Base-by-base conservation (phyloP, 2,797 vertebrate species). In the Yasuhikotakia modesta region DNA sequence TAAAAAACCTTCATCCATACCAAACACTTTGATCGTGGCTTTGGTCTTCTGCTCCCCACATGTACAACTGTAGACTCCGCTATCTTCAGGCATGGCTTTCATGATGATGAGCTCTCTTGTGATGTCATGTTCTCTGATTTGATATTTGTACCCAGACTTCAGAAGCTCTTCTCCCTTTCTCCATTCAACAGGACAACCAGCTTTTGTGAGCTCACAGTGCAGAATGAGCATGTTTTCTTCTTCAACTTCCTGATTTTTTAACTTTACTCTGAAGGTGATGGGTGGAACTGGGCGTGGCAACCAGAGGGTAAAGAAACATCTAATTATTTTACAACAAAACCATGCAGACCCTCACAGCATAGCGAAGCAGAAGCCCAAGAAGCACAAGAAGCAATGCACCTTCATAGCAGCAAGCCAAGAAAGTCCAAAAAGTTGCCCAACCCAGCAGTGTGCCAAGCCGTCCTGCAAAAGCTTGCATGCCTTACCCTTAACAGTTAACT, bases 31-130 rank as follows among this genome's bases (percentile, higher is more conserved):
- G 80, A 99, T 82, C 1, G 85, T 93, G 30, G 96, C 95, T 52
- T 89, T 81, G 16, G 93, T 98, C 0, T 81, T 95, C 81, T 91
- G 90, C 22, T 95, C 94, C 0, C 93, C 93, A 58, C 89, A 93
- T 70, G 86, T 65, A 50, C 97, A 99, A 78, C 91, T 92, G 67
- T 98, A 99, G 76, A 95, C 87, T 1, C 96, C 97, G 0, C 93
- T 91, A 85, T 99, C 96, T 13, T 92, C 88, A 45, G 92, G 81
- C 83, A 94, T 91, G 17, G 95, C 75, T 8, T 55, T 88, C 3
- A 90, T 95, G 53, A 99, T 92, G 5, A 91, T 90, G 68, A 99
- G 88, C 86, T 97, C 95, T 1, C 90, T 87, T 19, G 77, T 2
- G 64, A 90, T 63, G 35, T 92, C 95, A 0, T 93, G 87, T 64